phyloP scores from a whole-genome alignment of 1,140 invertebrate species.

The Periplaneta americana region DNA sequence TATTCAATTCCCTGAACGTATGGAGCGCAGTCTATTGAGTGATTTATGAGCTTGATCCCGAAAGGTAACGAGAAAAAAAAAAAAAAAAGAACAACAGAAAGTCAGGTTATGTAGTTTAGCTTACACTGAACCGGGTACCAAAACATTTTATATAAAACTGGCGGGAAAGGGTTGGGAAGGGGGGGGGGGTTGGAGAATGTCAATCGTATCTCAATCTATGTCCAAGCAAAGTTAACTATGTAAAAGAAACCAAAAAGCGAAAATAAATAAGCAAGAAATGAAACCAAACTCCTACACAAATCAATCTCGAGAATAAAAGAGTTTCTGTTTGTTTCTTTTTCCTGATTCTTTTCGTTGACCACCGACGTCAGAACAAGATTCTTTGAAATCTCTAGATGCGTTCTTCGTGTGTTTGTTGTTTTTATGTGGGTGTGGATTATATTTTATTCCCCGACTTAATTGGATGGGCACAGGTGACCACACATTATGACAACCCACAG shows the following conservation, averaged over 20 bases:
- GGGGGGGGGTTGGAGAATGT: background rate
- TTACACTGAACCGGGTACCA: background rate
- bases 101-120: background rate
- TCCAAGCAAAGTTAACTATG: background rate
- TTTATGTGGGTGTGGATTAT: background rate
- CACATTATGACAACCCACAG: background rate
- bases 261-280: background rate
- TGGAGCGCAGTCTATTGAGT: conserved; percentile 2
- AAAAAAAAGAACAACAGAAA: background rate
- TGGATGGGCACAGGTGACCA: background rate
- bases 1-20: conserved; percentile 11
- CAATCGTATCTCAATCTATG: background rate
- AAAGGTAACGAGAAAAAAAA: background rate
- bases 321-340: background rate
- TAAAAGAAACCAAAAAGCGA: background rate
- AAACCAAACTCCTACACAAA: background rate
- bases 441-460: background rate
- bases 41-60: background rate
- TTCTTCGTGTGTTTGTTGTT: background rate
- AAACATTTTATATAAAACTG: background rate
- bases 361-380: conserved; percentile 4
- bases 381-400: background rate
- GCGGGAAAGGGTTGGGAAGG: background rate
- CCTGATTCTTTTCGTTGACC: background rate
- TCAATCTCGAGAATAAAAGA: conserved; percentile 1